These are phyloP conservation scores for Psettodes erumei DNA, from an alignment of 2,113 vertebrate species.

Conservation along the genomic window DNA sequence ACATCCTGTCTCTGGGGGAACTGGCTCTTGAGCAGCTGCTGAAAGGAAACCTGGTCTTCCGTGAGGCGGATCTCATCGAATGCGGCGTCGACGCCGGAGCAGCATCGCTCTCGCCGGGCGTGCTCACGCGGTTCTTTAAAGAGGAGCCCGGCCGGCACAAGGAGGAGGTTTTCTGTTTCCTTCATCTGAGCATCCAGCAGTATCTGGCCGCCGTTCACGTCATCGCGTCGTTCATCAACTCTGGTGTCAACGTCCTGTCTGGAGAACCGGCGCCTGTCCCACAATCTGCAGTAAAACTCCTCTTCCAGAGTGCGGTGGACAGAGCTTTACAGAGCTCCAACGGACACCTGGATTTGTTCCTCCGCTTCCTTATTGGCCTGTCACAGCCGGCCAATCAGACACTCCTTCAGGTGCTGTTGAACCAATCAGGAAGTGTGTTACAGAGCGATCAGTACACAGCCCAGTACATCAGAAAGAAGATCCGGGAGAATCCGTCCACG, in stretches of 20 bases:
- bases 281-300: no score
- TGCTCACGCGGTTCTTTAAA: slow-evolving; percentile 51
- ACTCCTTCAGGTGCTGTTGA: neutral
- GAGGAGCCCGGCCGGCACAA: neutral
- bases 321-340: slow-evolving; percentile 25
- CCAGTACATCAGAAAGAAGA: neutral
- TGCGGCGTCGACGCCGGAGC: slow-evolving; percentile 27
- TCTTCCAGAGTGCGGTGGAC: slow-evolving; percentile 16
- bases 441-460: neutral
- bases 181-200: slow-evolving; percentile 49
- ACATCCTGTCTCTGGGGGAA: slow-evolving; percentile 26
- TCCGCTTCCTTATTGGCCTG: slow-evolving; percentile 33
- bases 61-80: neutral
- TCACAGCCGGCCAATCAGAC: slow-evolving; percentile 17
- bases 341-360: slow-evolving; percentile 39
- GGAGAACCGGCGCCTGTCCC: no score
- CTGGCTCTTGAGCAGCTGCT: slow-evolving; percentile 40
- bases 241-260: neutral
- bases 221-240: slow-evolving; percentile 3
- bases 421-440: neutral
- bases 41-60: slow-evolving; percentile 30
- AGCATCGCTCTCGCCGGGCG: slow-evolving; percentile 30
- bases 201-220: slow-evolving; percentile 41
- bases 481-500: neutral
- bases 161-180: slow-evolving; percentile 26